These are phyloP conservation scores for Ormyrus labotus DNA, from an alignment of 2,888 invertebrate genomes.

Conservation along the genomic window DNA sequence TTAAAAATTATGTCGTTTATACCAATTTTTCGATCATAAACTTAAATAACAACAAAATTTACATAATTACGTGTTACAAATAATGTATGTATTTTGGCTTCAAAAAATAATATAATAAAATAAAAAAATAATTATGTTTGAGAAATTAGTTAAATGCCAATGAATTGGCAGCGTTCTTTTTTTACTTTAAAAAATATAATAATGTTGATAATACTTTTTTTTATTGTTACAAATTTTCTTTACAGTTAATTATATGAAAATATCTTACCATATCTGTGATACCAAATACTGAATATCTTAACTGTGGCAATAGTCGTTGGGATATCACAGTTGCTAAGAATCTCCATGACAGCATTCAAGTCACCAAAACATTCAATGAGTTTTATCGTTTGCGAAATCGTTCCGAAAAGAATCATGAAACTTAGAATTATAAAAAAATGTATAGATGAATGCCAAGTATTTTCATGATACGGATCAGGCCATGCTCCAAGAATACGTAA, in stretches of 20 bases:
- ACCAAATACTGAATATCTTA: conserved; percentile 61
- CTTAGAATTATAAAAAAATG: background rate
- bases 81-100: background rate
- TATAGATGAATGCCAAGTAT: conserved; percentile 15
- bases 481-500: conserved; percentile 60
- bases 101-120: no score
- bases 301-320: conserved; percentile 60
- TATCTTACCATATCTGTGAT: conserved; percentile 57
- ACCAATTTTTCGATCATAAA: no score
- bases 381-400: conserved; percentile 61
- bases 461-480: conserved; percentile 58
- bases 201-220: no score
- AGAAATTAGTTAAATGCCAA: no score
- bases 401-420: conserved; percentile 36
- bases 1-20: no score
- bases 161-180: no score
- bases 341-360: conserved; percentile 60
- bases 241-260: conserved; percentile 3
- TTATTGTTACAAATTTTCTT: no score
- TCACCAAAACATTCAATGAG: conserved; percentile 59
- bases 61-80: background rate
- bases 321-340: conserved; percentile 61
- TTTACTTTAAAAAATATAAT: no score
- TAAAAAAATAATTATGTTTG: no score
- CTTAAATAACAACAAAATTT: background rate